A percentile compares a stretch with the other conserved stretches of the same genome.
Evolutionary conservation across 2,888 invertebrate genomes (phyloP).

Genomic region (Diplazon laetatorius): DNA sequence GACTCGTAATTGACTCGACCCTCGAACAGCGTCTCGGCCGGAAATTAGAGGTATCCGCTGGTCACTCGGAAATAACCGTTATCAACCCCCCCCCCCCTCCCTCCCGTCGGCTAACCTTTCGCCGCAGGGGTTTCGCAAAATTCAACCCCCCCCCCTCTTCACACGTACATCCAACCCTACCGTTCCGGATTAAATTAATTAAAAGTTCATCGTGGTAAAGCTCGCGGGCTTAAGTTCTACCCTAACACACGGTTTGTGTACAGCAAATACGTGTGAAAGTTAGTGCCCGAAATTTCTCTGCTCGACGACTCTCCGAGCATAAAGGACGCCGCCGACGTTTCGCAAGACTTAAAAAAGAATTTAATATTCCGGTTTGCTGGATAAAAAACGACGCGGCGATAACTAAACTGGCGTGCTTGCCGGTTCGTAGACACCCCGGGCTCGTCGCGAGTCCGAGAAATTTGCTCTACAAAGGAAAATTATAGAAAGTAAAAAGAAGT

Average conservation of each 20-base stretch:
- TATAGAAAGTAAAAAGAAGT: constrained; percentile 5
- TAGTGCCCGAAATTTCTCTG: background rate
- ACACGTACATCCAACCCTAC: too few relatives aligned
- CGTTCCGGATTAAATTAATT: constrained; percentile 52
- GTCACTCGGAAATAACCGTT: constrained; percentile 20
- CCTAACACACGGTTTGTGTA: background rate
- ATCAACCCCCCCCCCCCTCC: background rate
- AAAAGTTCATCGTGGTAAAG: constrained; percentile 48
- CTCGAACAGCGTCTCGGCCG: constrained; percentile 1
- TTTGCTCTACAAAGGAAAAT: constrained; percentile 18
- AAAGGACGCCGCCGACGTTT: constrained; percentile 22
- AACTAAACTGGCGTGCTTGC: constrained; percentile 40
- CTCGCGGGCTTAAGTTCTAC: constrained; percentile 25
- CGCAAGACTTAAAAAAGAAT: constrained; percentile 41
- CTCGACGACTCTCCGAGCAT: constrained; percentile 12
- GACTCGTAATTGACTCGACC: constrained; percentile 34
- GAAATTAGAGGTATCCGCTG: constrained; percentile 13
- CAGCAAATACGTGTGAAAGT: background rate
- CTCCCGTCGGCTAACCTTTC: constrained; percentile 4
- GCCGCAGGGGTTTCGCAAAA: constrained; percentile 40
- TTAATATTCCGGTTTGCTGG: constrained; percentile 50
- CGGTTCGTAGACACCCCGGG: constrained; percentile 17
- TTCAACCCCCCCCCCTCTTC: constrained; percentile 40
- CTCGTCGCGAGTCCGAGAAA: background rate
- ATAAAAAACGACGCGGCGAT: constrained; percentile 44